Conservation (phyloP, 2,797 vertebrate species). For the Molossus alvarezi region DNA sequence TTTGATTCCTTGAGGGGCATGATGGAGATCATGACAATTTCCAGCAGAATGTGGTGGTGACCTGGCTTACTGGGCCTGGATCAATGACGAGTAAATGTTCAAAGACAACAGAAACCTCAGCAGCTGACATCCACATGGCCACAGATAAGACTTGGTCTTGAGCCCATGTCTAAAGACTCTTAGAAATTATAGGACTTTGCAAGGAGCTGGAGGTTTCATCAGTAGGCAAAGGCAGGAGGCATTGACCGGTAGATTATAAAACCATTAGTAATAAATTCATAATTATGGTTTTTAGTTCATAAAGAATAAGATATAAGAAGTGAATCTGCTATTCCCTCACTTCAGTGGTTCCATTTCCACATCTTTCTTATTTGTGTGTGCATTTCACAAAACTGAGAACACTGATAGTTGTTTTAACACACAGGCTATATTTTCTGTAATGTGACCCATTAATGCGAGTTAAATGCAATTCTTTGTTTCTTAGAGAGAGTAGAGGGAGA, state of each 20-base stretch:
- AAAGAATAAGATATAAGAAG: slow-evolving; percentile 16
- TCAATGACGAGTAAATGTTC: background rate
- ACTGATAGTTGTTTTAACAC: slow-evolving; percentile 6
- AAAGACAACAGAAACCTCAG: slow-evolving; percentile 40
- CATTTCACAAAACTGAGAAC: background rate
- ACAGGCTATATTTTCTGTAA: background rate
- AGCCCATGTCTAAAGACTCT: background rate
- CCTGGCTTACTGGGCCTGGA: background rate
- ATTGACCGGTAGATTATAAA: slow-evolving; percentile 10
- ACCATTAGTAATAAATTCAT: slow-evolving; percentile 25
- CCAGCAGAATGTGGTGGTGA: background rate
- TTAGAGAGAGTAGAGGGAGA: too few species aligned
- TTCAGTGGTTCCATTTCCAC: background rate
- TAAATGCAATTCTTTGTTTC: slow-evolving; percentile 11
- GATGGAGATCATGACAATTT: background rate
- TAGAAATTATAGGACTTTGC: slow-evolving; percentile 6
- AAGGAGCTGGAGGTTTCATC: background rate
- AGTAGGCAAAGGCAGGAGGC: slow-evolving; percentile 8
- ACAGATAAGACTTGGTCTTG: background rate
- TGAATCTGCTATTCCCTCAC: background rate
- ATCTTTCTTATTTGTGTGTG: slow-evolving; percentile 19
- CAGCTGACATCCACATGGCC: background rate
- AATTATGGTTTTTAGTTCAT: slow-evolving; percentile 9
- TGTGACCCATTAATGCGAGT: background rate
- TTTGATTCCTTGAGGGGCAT: slow-evolving; percentile 43